phyloP scores from a whole-genome alignment of 1,140 invertebrate species.

The Lasaia peninsularis region DNA sequence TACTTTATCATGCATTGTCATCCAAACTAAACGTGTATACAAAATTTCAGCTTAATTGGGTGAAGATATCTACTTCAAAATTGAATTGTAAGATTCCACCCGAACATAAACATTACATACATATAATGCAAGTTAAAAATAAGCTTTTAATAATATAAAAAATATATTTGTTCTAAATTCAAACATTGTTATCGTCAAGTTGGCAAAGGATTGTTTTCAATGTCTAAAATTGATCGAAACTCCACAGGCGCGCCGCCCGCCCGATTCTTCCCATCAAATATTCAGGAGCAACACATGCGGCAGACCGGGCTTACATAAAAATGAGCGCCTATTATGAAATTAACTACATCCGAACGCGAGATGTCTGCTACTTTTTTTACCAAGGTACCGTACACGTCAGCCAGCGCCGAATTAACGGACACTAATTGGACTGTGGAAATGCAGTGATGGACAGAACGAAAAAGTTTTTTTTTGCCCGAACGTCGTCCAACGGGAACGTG shows the following conservation, averaged over 20 bases:
- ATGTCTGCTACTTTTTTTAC: conserved; percentile 56
- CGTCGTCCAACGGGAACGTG: conserved; percentile 22
- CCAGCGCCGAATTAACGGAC: conserved; percentile 66
- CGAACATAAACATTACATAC: too few relatives aligned
- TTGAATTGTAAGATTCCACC: too few relatives aligned
- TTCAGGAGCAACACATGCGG: conserved; percentile 52
- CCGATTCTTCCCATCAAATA: conserved; percentile 60
- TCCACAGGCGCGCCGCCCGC: conserved; percentile 29
- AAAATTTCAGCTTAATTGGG: too few relatives aligned
- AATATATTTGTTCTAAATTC: neutral
- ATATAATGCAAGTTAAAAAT: too few relatives aligned
- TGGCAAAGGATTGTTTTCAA: neutral
- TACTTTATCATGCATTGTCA: too few relatives aligned
- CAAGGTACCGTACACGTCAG: conserved; percentile 47
- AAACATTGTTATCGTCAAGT: neutral
- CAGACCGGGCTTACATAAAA: conserved; percentile 60
- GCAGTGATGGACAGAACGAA: conserved; percentile 56
- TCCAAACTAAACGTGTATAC: too few relatives aligned
- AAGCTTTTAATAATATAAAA: too few relatives aligned
- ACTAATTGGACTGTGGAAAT: conserved; percentile 72
- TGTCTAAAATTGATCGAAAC: conserved; percentile 4
- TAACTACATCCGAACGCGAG: conserved; percentile 55
- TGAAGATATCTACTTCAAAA: too few relatives aligned
- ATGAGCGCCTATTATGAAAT: conserved; percentile 74
- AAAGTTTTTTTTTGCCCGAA: conserved; percentile 45